Evolutionary conservation across 1,140 invertebrate species (phyloP).

Genomic region (Polypedilum pembai): DNA sequence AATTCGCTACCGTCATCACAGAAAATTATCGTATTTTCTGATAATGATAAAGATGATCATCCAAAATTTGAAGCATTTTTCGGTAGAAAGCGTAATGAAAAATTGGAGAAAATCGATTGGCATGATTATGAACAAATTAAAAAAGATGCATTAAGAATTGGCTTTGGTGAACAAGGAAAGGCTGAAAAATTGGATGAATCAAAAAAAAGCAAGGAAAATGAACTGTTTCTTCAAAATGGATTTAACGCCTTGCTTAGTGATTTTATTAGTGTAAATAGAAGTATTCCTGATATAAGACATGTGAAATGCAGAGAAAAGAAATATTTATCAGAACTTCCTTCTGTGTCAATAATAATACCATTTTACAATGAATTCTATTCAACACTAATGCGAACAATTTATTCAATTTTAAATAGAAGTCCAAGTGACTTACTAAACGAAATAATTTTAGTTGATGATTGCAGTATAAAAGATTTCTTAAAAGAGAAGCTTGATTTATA

Average conservation of each 20-base stretch:
- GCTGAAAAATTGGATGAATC: constrained; percentile 51
- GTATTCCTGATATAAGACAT: constrained; percentile 74
- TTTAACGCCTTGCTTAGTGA: constrained; percentile 87
- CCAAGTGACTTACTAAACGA: constrained; percentile 76
- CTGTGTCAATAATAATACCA: constrained; percentile 80
- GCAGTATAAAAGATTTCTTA: constrained; percentile 65
- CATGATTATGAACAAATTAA: constrained; percentile 70
- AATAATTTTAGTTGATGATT: constrained; percentile 90
- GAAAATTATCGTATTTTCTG: neutral
- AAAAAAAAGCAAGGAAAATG: constrained; percentile 56
- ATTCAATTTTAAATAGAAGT: constrained; percentile 76
- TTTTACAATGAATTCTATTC: constrained; percentile 93
- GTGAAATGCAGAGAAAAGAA: constrained; percentile 61
- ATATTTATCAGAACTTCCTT: constrained; percentile 71
- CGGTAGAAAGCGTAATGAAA: neutral
- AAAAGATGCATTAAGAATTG: constrained; percentile 56
- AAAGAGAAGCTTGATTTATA: constrained; percentile 70
- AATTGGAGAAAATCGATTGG: constrained; percentile 65
- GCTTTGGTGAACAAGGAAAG: constrained; percentile 67
- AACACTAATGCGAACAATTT: constrained; percentile 74
- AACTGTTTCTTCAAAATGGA: constrained; percentile 70
- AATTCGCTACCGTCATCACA: neutral
- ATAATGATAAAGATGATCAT: neutral
- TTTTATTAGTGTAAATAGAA: constrained; percentile 76
- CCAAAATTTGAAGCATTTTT: neutral